Evolutionary conservation across 2,797 vertebrate genomes (phyloP), one percentile per base, ranked within the genome.

Genomic region (Nothura maculosa): DNA sequence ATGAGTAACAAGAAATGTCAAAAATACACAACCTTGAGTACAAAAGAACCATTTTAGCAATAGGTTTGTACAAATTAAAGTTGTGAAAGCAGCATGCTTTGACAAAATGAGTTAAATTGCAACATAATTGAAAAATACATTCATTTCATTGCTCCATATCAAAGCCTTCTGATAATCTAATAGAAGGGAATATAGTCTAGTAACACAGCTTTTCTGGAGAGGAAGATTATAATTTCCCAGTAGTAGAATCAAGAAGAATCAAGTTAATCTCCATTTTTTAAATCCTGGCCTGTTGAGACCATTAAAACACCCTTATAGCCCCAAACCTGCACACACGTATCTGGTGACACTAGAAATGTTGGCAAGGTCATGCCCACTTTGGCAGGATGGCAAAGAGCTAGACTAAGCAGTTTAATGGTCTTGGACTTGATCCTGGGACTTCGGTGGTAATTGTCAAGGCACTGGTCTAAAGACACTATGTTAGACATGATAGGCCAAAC

Each of bases 1-100:
- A 95, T 93, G 89, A 98, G 60, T 84, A 90, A 93, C 75, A 97
- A 95, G 95, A 85, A 94, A 85, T 86, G 89, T 92, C 90, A 97
- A 97, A 96, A 90, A 94, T 92, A 90, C 93, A 95, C 87, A 91
- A 93, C 66, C 93, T 60, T 78, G 64, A 83, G 75, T 81, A 92
- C 74, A 94, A 96, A 96, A 97, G 48, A 89, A 81, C 64, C 6
- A 77, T 96, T 91, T 96, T 74, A 96, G 82, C 92, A 94, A 96
- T 57, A 93, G 69, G 94, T 95, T 92, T 93, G 50, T 90, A 96
- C 61, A 95, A 94, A 27, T 69, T 72, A 90, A 85, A 89, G 32
- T 70, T 94, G n/a, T 93, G 61, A 95, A 82, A 94, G 87, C 84
- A 90, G 87, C 94, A 96, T 95, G 96, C 96, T 97, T 95, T 85